Evolutionary conservation across 2,888 invertebrate species (phyloP).

Genomic region (Nineta flava): DNA sequence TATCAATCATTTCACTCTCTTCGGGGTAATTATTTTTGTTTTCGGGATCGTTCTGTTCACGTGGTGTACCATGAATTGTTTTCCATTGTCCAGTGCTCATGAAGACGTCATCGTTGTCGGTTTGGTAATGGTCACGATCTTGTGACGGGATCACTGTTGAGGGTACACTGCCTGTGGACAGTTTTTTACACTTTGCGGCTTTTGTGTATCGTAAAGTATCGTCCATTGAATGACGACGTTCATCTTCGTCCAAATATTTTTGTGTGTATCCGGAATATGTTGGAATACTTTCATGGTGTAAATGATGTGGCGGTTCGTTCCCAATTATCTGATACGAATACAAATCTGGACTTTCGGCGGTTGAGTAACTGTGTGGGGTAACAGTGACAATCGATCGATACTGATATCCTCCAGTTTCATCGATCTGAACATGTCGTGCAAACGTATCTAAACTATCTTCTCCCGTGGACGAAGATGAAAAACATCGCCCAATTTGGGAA

Average conservation of each 20-base stretch:
- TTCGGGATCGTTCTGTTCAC: background rate
- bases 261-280: background rate
- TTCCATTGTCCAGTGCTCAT: background rate
- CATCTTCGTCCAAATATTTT: background rate
- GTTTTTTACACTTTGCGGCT: background rate
- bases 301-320: background rate
- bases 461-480: background rate
- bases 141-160: background rate
- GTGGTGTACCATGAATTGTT: background rate
- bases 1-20: background rate
- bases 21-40: background rate
- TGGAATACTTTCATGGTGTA: background rate
- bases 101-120: conserved; percentile 1
- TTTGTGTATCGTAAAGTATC: background rate
- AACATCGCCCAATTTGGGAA: background rate
- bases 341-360: conserved; percentile 2
- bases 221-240: background rate
- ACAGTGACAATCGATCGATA: conserved; percentile 2
- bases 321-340: conserved; percentile 3
- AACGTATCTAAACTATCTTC: conserved; percentile 2
- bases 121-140: background rate
- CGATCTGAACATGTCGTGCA: background rate
- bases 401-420: background rate
- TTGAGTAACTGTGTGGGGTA: background rate
- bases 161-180: background rate